phyloP scores from a whole-genome alignment of 1,140 invertebrate species.

The Aphaenogaster floridana region DNA sequence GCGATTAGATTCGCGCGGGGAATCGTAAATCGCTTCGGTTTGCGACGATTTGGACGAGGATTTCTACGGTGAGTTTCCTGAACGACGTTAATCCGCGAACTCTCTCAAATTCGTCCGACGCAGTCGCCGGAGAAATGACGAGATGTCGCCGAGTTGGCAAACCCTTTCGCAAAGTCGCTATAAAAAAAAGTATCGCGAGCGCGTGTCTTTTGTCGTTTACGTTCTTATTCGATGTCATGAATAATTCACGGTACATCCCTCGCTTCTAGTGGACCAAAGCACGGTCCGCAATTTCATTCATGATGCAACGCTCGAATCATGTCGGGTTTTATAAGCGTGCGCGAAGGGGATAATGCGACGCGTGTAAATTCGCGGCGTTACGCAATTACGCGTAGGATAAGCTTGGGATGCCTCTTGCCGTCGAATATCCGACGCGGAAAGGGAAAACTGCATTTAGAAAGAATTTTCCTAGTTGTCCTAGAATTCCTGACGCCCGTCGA shows the following conservation, averaged over 20 bases:
- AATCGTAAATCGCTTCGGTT: conserved; percentile 22
- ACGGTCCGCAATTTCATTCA: conserved; percentile 63
- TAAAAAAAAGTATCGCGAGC: conserved; percentile 10
- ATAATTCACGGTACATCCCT: conserved; percentile 65
- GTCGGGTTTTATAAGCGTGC: conserved; percentile 58
- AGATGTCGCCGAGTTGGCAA: conserved; percentile 14
- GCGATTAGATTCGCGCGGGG: conserved; percentile 39
- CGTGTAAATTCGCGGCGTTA: conserved; percentile 46
- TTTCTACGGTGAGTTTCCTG: not conserved
- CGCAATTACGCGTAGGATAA: conserved; percentile 29
- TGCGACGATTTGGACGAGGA: not conserved
- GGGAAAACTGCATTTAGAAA: not conserved
- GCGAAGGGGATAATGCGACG: conserved; percentile 50
- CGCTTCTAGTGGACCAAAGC: conserved; percentile 63
- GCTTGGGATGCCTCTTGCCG: not conserved
- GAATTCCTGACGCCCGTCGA: not conserved
- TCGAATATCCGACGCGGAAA: not conserved
- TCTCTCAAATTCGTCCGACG: not conserved
- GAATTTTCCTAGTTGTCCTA: not conserved
- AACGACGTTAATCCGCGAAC: not conserved
- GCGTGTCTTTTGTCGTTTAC: conserved; percentile 55
- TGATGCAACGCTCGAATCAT: conserved; percentile 65
- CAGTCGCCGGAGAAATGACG: not conserved
- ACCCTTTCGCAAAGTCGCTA: conserved; percentile 7
- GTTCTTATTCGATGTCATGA: conserved; percentile 57